Evolutionary conservation across 2,113 vertebrate genomes (phyloP).

Genomic region (Tragelaphus imberbis): DNA sequence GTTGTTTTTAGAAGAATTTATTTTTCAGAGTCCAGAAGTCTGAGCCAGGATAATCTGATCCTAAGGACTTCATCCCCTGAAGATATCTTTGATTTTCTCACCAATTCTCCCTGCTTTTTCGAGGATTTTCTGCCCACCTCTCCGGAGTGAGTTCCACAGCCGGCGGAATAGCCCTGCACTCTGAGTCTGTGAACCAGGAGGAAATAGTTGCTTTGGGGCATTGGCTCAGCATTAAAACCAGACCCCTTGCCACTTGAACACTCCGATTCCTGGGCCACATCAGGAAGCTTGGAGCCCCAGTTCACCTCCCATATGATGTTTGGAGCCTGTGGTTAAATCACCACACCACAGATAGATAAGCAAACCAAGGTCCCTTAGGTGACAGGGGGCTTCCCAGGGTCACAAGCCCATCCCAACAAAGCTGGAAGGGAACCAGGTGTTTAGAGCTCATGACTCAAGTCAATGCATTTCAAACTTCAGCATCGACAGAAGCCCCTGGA

Average conservation of each 20-base stretch:
- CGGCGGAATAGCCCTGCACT: fast-evolving
- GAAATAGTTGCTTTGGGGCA: background rate
- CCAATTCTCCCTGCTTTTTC: background rate
- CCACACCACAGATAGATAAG: background rate
- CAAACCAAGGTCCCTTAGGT: background rate
- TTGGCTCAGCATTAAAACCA: background rate
- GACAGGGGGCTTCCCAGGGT: background rate
- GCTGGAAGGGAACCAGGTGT: background rate
- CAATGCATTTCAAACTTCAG: background rate
- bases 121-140: background rate
- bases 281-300: background rate
- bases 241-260: background rate
- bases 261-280: background rate
- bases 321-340: background rate
- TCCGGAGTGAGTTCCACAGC: background rate
- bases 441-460: background rate
- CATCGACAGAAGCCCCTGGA: background rate
- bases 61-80: background rate
- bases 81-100: background rate
- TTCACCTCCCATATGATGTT: background rate
- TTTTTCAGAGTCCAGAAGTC: background rate
- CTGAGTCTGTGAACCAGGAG: background rate
- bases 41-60: background rate
- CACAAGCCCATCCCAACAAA: background rate
- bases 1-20: conserved; percentile 45